Evolutionary conservation across 1,140 invertebrate genomes (phyloP), one percentile per base, ranked within the genome.

Genomic region (Maconellicoccus hirsutus): DNA sequence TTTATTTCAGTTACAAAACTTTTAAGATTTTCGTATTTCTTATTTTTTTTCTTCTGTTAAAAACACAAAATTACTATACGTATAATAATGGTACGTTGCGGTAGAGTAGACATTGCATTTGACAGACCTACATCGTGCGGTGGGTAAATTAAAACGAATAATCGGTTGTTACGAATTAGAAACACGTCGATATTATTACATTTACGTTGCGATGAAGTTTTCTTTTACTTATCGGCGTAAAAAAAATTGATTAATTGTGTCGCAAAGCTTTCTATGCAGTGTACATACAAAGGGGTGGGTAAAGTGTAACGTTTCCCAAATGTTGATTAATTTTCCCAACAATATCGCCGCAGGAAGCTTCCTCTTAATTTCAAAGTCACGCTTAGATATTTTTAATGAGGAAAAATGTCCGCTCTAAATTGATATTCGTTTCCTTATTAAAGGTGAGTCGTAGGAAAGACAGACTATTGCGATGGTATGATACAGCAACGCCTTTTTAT

Each of bases 1-100:
- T 52, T 52, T 52, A 52, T 52, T 52, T 52, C 42, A 52, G 42
- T 52, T 52, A 52, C 42, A 52, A 52, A 52, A 14, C n/a, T 52
- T 52, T 52, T 52, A 52, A 52, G 16, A 52, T 52, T 52, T 52
- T 52, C 42, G 6, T 52, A 14, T 52, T 52, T 16, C 42, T 14
- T n/a, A n/a, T n/a, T n/a, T 52, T 52, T 52, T 52, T 52, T 33
- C 29, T 12, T 33, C 29, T 3, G 29, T 33, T 33, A 33, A 33
- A 33, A 33, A 6, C 12, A 6, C 29, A 12, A 12, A 33, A 33
- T 33, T 33, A 33, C 29, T 33, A n/a, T n/a, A n/a, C n/a, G 29
- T 33, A 33, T 33, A 33, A 33, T 33, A 33, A 33, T 12, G 12
- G 12, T 12, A 33, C 4, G 12, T 33, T 33, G 29, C 29, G 29